Evolutionary conservation across 1,140 invertebrate species (phyloP), one percentile per base, ranked within the genome.

Genomic region (Drosophila orena): DNA sequence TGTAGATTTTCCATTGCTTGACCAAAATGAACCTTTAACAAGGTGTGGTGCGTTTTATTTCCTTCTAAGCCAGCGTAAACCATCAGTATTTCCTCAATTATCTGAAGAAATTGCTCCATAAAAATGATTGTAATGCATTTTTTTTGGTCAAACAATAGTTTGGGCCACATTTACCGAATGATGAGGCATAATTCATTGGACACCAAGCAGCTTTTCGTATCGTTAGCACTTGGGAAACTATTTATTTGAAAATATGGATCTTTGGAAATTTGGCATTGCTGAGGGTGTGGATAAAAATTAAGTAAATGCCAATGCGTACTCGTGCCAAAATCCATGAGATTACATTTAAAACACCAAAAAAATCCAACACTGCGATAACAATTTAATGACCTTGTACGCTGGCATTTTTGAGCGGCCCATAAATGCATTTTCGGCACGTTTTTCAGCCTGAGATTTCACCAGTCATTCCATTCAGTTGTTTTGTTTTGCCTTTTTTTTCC

Each of bases 381-480:
- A 76, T 66, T 76, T 76, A 58, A 76, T 66, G 60, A 76, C 72
- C 72, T 76, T 76, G 72, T 46, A 35, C 11, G 38, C 40, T 20
- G 60, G 60, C 37, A 68, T 74, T 42, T 73, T 69, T 68, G 69
- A 43, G 30, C 27, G 60, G 68, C 50, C 64, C 15, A 49, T 38
- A 71, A 76, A 66, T 76, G 72, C 54, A 76, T 20, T 66, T 76
- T 76, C 60, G 60, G 72, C 72, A 76, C 72, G 72, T 72, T 72
- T 72, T 60, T 30, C 50, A n/a, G 43, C 8, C 38, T 44, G 34
- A 78, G 69, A 85, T 86, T 86, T 81, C 78, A 64, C 74, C 81
- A 62, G 50, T 49, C 24, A 49, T 38, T 56, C 55, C 24, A 49
- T 38, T 56, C 38, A 37, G 22, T 34, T 60, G 17, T 52, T 24